These are phyloP conservation scores for Lasioglossum villosulum DNA, from an alignment of 2,888 invertebrate species.

Conservation along the genomic window DNA sequence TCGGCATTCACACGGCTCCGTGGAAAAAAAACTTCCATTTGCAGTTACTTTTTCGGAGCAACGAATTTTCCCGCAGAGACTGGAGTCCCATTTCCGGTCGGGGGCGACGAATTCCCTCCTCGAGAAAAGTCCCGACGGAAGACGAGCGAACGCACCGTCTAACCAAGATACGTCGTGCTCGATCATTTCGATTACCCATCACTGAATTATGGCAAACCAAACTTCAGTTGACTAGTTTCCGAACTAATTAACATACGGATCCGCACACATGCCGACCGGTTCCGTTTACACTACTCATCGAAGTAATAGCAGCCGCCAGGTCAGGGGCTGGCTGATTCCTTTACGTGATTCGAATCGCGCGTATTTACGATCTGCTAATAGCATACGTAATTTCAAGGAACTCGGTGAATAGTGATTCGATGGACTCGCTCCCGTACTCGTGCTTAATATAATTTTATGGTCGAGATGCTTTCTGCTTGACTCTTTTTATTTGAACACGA, in stretches of 20 bases:
- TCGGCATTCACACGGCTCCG: neutral
- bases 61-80: conserved; percentile 24
- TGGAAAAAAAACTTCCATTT: conserved; percentile 40
- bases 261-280: neutral
- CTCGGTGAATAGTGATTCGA: neutral
- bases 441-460: neutral
- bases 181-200: conserved; percentile 39
- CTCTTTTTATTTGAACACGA: neutral
- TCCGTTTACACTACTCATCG: conserved; percentile 37
- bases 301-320: conserved; percentile 37
- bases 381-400: conserved; percentile 7
- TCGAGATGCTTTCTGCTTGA: neutral
- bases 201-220: conserved; percentile 12
- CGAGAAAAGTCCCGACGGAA: conserved; percentile 4
- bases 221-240: conserved; percentile 41
- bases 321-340: neutral
- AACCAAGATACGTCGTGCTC: conserved; percentile 11
- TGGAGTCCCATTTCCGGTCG: conserved; percentile 15
- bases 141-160: neutral
- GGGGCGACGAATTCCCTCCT: conserved; percentile 1
- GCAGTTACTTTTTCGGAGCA: conserved; percentile 39
- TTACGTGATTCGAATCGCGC: conserved; percentile 26
- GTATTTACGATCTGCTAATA: conserved; percentile 32
- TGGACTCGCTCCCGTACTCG: neutral
- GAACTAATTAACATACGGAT: conserved; percentile 56